Evolutionary conservation across 92 coral and sea anemone genomes (phyloP), one percentile per base, ranked within the genome.

Genomic region (Actinostola sp.): DNA sequence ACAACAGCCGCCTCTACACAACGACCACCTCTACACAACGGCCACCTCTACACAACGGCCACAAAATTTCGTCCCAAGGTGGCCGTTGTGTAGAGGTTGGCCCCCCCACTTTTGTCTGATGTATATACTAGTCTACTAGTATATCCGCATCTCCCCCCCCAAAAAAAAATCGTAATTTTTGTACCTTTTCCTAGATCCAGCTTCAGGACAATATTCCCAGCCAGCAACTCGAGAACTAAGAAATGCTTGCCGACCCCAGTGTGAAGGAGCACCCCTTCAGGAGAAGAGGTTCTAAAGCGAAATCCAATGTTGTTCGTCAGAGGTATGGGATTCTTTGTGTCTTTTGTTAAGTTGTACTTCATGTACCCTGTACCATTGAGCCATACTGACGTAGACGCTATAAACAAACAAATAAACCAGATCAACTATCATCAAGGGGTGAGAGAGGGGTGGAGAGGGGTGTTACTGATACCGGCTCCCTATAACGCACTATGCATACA

Each of bases 161-260:
- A n/a, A n/a, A n/a, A n/a, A n/a, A n/a, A 8, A 43, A 64, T 19
- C 7, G 2, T 1, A 20, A 27, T 9, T 10, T 0, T 5, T 29
- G 14, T 66, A 84, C 89, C 89, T 85, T 58, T 54, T 46, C 86
- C 90, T 3, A 70, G 78, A 46, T 80, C 66, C 74, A 86, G 32
- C 44, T 75, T 72, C 46, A 80, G 69, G 25, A 71, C 67, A 29
- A 86, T 67, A 19, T 74, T 86, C 2, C 90, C 86, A 54, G 74
- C 21, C 43, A 28, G 27, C 77, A 80, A 39, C 52, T 86, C 90
- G 13, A 86, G 50, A 24, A 86, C 71, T 43, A 86, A 49, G 34
- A 67, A 49, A 14, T 35, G 32, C 28, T 50, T 33, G 25, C 36
- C 20, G 1, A 75, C 51, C 19, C 72, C 58, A 29, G 73, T 50